These are phyloP conservation scores for Ostrea edulis DNA, from an alignment of 1,140 invertebrate genomes.

Conservation along the genomic window DNA sequence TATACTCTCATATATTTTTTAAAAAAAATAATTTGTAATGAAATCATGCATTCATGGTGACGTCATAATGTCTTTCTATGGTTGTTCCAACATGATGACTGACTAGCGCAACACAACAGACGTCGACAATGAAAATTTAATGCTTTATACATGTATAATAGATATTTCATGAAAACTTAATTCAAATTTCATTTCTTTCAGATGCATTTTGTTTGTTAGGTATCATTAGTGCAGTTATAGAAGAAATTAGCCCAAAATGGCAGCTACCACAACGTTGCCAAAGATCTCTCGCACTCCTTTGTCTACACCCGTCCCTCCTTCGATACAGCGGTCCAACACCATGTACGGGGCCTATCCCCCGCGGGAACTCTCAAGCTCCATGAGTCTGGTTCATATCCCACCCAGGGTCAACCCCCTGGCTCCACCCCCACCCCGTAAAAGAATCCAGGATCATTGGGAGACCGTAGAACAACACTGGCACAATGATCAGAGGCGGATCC, in stretches of 20 bases:
- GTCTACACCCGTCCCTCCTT: conserved; percentile 65
- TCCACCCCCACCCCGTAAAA: conserved; percentile 69
- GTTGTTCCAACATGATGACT: too few relatives aligned
- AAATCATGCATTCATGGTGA: too few relatives aligned
- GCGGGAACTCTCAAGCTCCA: conserved; percentile 68
- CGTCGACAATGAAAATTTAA: too few relatives aligned
- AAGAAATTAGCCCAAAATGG: conserved; percentile 20
- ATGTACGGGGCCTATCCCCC: conserved; percentile 74
- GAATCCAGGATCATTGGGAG: conserved; percentile 75
- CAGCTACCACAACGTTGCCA: conserved; percentile 62
- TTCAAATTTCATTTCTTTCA: too few relatives aligned
- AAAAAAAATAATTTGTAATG: too few relatives aligned
- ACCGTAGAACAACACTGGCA: conserved; percentile 76
- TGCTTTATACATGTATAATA: too few relatives aligned
- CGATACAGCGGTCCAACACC: conserved; percentile 41
- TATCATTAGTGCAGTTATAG: not conserved
- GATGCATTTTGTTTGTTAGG: not conserved
- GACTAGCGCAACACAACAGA: too few relatives aligned
- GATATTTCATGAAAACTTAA: too few relatives aligned
- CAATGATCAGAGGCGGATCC: conserved; percentile 72
- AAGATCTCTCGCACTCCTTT: conserved; percentile 59
- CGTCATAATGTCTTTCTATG: too few relatives aligned
- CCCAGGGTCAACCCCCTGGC: conserved; percentile 72
- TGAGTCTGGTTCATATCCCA: conserved; percentile 70
- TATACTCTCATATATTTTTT: too few relatives aligned